Evolutionary conservation across 2,888 invertebrate species (phyloP), one percentile per base, ranked within the genome.

Genomic region (Drosophila sordidapex): DNA sequence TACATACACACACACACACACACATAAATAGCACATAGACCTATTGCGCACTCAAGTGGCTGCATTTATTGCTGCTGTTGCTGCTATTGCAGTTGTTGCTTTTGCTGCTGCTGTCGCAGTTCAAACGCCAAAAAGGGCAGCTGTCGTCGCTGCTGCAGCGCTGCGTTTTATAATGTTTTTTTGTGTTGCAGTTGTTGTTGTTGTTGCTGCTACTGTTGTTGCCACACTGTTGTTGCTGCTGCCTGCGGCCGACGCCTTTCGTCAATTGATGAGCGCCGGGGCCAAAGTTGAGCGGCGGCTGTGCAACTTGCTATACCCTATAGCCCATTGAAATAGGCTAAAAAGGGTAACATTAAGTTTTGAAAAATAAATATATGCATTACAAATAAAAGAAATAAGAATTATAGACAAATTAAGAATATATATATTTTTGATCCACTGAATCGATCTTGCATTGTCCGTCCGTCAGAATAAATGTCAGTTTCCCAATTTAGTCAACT

Each of bases 41-140:
- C 68, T 52, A 76, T 74, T 77, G 82, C 78, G 74, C 76, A 84
- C 81, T 87, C 75, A 81, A 85, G 85, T 87, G 87, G 87, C 87
- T 79, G 81, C 74, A 84, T 75, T 84, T 84, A 70, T 56, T 63
- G 61, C 48, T 65, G 69, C 29, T 70, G 57, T 11, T 61, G 61
- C 48, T 65, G 69, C 29, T 70, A 54, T 11, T 61, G 62, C 5
- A 53, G 57, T n/a, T 58, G 79, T 40, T 51, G 54, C n/a, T 74
- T 65, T 31, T 76, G 73, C 13, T 74, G 81, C 7, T 74, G 74
- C 36, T 71, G 74, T 49, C 62, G 81, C 73, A 79, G 81, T 67
- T 79, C 79, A 75, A 86, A 74, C 58, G 79, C 72, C 76, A 79
- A 79, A 70, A 68, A 61, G 73, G 68, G 67, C 79, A 76, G 58